These are phyloP conservation scores for Dendronephthya gigantea DNA, from an alignment of 64 coral and sea anemone species.

Conservation along the genomic window DNA sequence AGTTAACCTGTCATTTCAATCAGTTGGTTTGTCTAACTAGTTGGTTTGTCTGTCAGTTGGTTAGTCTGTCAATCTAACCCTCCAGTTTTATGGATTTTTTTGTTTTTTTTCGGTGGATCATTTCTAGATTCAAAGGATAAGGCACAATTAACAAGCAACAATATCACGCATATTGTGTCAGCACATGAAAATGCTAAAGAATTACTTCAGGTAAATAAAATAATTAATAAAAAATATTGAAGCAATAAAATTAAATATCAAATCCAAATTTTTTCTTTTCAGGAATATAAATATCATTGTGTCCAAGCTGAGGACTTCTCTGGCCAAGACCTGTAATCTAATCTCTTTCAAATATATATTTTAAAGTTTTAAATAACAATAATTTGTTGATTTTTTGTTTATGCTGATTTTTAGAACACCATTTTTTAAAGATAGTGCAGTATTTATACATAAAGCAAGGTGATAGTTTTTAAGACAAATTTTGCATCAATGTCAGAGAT, in stretches of 20 bases:
- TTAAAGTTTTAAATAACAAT: background rate
- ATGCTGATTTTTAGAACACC: background rate
- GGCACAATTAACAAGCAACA: background rate
- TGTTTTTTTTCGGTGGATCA: too few species aligned
- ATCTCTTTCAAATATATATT: background rate
- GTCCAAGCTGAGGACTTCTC: background rate
- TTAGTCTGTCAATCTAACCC: too few species aligned
- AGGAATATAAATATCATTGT: conserved; percentile 10
- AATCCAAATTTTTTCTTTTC: background rate
- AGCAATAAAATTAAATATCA: background rate
- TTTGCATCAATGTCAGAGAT: background rate
- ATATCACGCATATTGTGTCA: conserved; percentile 4
- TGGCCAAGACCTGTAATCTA: background rate
- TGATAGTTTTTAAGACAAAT: background rate
- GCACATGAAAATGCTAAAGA: conserved; percentile 1
- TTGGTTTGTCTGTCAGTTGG: too few species aligned
- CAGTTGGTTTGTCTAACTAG: too few species aligned
- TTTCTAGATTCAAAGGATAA: conserved; percentile 5
- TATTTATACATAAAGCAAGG: conserved; percentile 10
- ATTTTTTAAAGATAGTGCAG: background rate
- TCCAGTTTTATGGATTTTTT: too few species aligned
- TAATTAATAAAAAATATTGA: background rate
- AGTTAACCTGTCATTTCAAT: too few species aligned
- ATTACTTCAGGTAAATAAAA: background rate
- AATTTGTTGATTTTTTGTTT: background rate